These are phyloP conservation scores for Antechinus stuartii DNA, from an alignment of 2,113 vertebrate genomes.

Conservation along the genomic window DNA sequence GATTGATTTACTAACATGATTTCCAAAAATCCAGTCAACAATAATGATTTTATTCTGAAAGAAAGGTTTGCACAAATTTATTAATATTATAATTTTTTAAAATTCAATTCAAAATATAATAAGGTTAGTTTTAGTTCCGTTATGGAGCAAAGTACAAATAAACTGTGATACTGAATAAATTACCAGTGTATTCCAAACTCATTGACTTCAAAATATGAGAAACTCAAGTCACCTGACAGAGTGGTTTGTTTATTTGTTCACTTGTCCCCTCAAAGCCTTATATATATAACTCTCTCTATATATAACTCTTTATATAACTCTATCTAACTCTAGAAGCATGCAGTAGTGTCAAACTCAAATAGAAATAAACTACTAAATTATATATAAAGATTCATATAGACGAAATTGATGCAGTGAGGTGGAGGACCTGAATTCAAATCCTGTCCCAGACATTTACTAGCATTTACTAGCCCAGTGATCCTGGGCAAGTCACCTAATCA, in stretches of 20 bases:
- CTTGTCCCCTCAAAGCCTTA: slow-evolving; percentile 52
- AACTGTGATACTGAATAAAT: slow-evolving; percentile 48
- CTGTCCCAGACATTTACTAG: neutral
- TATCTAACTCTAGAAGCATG: slow-evolving; percentile 12
- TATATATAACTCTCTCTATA: no score
- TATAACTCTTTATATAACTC: no score
- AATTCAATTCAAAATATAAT: slow-evolving; percentile 12
- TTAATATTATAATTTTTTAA: slow-evolving; percentile 25
- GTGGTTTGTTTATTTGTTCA: slow-evolving; percentile 68
- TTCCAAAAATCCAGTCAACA: slow-evolving; percentile 56
- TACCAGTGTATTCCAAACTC: slow-evolving; percentile 56
- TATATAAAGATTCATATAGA: neutral
- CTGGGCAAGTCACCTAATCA: neutral
- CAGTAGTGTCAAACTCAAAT: neutral
- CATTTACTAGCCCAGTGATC: neutral
- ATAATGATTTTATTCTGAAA: slow-evolving; percentile 62
- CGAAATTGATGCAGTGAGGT: neutral
- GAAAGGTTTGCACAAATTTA: slow-evolving; percentile 40
- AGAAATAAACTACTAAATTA: neutral
- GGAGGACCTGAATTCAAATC: neutral
- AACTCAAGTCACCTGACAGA: slow-evolving; percentile 51
- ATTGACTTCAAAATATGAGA: slow-evolving; percentile 58
- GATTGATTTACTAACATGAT: slow-evolving; percentile 44
- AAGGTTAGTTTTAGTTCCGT: slow-evolving; percentile 54
- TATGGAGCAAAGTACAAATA: slow-evolving; percentile 28